Conservation (phyloP, 2,113 vertebrate genomes). For the Oenanthe melanoleuca region DNA sequence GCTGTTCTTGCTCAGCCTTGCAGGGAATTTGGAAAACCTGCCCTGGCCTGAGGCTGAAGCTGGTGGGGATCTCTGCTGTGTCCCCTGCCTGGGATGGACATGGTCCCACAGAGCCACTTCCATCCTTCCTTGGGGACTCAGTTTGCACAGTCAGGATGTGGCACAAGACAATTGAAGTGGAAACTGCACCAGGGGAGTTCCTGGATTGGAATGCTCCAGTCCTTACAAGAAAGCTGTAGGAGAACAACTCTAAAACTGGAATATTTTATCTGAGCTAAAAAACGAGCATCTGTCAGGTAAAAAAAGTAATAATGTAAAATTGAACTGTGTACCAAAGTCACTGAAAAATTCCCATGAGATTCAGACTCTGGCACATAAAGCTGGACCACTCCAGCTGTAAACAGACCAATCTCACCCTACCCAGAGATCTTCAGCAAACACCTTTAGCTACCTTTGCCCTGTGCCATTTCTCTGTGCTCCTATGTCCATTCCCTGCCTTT, state of each 20-base stretch:
- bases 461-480: neutral
- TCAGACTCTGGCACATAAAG: neutral
- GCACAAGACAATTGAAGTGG: neutral
- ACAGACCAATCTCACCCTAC: neutral
- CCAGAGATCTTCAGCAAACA: neutral
- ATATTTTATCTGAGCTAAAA: neutral
- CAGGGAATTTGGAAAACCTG: neutral
- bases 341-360: neutral
- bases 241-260: neutral
- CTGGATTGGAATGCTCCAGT: neutral
- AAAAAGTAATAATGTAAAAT: neutral
- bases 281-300: neutral
- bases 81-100: neutral
- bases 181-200: neutral
- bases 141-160: neutral
- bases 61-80: neutral
- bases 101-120: neutral
- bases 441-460: fast-evolving
- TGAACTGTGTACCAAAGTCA: neutral
- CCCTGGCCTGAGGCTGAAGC: neutral
- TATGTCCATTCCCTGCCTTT: neutral
- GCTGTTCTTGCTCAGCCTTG: neutral
- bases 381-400: neutral
- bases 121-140: neutral
- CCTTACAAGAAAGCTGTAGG: neutral